Conservation (phyloP, 2,888 invertebrate genomes). For the Tachina fera region DNA sequence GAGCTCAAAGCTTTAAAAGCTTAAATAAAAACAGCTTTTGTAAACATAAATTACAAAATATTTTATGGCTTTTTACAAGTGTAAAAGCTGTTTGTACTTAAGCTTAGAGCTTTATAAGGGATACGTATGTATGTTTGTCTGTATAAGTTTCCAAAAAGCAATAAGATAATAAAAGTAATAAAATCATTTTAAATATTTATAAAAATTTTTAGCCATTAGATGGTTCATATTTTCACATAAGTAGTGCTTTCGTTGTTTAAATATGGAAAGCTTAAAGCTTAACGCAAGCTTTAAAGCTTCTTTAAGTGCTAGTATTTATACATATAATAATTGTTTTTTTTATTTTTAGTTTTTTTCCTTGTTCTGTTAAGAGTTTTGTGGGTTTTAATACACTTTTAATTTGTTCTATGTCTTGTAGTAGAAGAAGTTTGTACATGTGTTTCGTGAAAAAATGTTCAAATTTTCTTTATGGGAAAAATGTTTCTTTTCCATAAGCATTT, state of each 20-base stretch:
- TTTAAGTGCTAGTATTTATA: background rate
- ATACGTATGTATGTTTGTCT: background rate
- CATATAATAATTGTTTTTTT: slow-evolving; percentile 11
- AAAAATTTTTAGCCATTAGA: background rate
- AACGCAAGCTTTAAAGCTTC: slow-evolving; percentile 41
- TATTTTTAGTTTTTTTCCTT: slow-evolving; percentile 5
- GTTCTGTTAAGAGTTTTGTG: slow-evolving; percentile 14
- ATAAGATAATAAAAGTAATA: slow-evolving; percentile 41
- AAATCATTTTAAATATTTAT: slow-evolving; percentile 36
- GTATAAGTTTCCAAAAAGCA: slow-evolving; percentile 11
- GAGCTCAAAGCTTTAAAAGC: slow-evolving; percentile 11
- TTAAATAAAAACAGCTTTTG: slow-evolving; percentile 33
- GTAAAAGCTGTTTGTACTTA: slow-evolving; percentile 37
- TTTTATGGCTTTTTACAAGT: slow-evolving; percentile 59
- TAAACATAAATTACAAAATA: slow-evolving; percentile 16
- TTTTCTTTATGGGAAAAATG: slow-evolving; percentile 59
- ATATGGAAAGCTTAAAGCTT: slow-evolving; percentile 48
- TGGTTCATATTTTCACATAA: background rate
- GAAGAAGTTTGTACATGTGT: slow-evolving; percentile 69
- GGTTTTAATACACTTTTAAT: slow-evolving; percentile 56
- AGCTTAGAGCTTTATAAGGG: slow-evolving; percentile 29
- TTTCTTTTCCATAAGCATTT: slow-evolving; percentile 21
- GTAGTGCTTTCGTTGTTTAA: slow-evolving; percentile 30
- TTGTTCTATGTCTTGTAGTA: slow-evolving; percentile 55
- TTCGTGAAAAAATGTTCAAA: slow-evolving; percentile 41